Evolutionary conservation across 2,888 invertebrate genomes (phyloP).

Genomic region (Apodemia hepburni): DNA sequence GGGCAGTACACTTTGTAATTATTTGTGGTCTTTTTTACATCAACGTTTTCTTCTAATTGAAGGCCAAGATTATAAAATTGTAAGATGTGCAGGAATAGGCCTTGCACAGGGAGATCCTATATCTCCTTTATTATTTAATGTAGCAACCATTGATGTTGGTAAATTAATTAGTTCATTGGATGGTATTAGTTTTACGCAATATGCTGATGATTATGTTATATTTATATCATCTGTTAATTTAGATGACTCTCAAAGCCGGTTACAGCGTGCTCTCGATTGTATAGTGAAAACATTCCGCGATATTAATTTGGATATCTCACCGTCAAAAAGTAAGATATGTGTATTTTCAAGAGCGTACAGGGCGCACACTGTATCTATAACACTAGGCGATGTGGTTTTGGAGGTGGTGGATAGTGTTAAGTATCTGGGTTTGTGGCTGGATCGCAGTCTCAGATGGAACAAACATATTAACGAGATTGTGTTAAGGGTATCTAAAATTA

Average conservation of each 20-base stretch:
- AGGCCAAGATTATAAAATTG: too few species aligned
- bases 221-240: neutral
- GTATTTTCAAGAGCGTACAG: neutral
- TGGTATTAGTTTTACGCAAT: neutral
- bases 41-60: too few species aligned
- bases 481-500: neutral
- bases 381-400: neutral
- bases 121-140: too few species aligned
- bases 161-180: neutral
- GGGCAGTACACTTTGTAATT: too few species aligned
- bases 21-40: too few species aligned
- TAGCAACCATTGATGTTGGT: too few species aligned
- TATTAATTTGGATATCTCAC: neutral
- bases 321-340: neutral
- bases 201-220: neutral
- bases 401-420: neutral
- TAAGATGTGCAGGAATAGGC: too few species aligned
- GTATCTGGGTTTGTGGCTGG: neutral
- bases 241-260: neutral
- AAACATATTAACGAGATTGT: neutral
- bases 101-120: too few species aligned
- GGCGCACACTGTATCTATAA: too few species aligned
- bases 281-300: neutral
- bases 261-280: neutral
- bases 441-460: neutral